Evolutionary conservation across 1,140 invertebrate genomes (phyloP), one percentile per base, ranked within the genome.

Genomic region (Alviniconcha marisindica): DNA sequence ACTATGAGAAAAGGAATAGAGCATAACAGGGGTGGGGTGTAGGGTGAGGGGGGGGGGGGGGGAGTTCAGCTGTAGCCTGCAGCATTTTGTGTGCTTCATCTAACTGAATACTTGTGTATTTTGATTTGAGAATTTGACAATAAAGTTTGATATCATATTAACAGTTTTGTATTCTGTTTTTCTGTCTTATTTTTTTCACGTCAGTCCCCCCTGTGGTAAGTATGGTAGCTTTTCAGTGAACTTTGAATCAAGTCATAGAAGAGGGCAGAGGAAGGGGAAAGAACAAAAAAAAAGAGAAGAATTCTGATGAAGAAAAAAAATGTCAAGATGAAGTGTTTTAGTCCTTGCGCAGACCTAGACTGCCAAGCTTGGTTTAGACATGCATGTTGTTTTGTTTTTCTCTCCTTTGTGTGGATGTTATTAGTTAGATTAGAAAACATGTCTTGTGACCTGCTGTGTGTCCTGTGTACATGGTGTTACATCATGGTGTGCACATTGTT

Each of bases 111-210:
- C n/a, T n/a, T n/a, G n/a, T n/a, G n/a, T n/a, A n/a, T n/a, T n/a
- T n/a, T n/a, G n/a, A n/a, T n/a, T n/a, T n/a, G n/a, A n/a, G n/a
- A 40, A 31, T 12, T 76, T 76, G 21, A 40, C 18, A 76, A 76
- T 76, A 76, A 76, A 76, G 40, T 51, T 48, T 76, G 73, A 28
- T 48, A 51, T 4, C 21, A 33, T 40, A 76, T 51, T 76, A 76
- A 76, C 40, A 31, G 73, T 51, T 76, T 51, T 54, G 24, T 31
- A 40, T 71, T 71, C 28, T 76, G 33, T 76, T 54, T 74, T 76
- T 76, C 73, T 76, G 73, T 76, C 73, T 76, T 76, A 76, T 76
- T 76, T 76, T 76, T 71, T 48, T 76, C 51, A 76, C 40, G 51
- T 76, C 73, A 76, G 73, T 76, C 42, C 44, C 12, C 73, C 71